Conservation (phyloP, 1,140 invertebrate species). For the Dendrolimus kikuchii region DNA sequence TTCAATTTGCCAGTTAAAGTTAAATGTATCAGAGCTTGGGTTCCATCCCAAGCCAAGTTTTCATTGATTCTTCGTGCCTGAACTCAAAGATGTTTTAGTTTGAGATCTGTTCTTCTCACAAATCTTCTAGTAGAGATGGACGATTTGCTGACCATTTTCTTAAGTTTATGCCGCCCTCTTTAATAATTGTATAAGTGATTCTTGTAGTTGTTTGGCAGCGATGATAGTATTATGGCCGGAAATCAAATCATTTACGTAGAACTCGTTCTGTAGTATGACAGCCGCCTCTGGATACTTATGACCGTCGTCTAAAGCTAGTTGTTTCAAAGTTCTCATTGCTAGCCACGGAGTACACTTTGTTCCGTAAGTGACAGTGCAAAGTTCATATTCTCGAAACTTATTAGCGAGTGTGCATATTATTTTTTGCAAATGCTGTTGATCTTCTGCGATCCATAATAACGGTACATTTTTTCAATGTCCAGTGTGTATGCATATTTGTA, state of each 20-base stretch:
- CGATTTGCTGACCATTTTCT: conserved; percentile 31
- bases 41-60: too few species aligned
- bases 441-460: too few species aligned
- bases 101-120: conserved; percentile 10
- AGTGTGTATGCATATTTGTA: too few species aligned
- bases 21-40: too few species aligned
- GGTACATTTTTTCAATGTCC: too few species aligned
- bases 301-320: conserved; percentile 25
- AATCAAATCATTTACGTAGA: conserved; percentile 48
- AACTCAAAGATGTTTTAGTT: too few species aligned
- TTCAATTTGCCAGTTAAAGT: too few species aligned
- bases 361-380: conserved; percentile 12
- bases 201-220: conserved; percentile 21
- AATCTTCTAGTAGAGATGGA: conserved; percentile 14
- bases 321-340: conserved; percentile 12
- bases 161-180: conserved; percentile 27
- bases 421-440: too few species aligned
- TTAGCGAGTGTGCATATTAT: too few species aligned
- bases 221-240: conserved; percentile 21
- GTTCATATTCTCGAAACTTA: too few species aligned
- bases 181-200: conserved; percentile 22
- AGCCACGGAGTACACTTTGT: conserved; percentile 10
- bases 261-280: conserved; percentile 19
- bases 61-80: too few species aligned
- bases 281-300: conserved; percentile 32